Evolutionary conservation across 1,140 invertebrate species (phyloP).

Genomic region (Drosophila navojoa): DNA sequence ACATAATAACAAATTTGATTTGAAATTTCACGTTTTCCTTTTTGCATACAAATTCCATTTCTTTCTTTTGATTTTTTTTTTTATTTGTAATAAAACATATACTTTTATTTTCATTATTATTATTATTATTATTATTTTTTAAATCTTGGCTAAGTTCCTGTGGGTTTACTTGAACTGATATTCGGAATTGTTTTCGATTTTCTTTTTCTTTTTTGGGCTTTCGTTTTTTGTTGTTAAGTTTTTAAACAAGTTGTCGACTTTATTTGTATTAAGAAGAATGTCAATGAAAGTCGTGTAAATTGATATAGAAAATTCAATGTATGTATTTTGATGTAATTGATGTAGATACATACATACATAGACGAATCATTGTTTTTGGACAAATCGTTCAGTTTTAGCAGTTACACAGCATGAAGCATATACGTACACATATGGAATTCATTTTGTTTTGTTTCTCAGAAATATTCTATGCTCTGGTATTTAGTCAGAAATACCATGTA

Average conservation of each 20-base stretch:
- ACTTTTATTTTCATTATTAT: neutral
- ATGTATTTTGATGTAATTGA: conserved; percentile 20
- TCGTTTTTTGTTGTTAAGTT: neutral
- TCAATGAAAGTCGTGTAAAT: conserved; percentile 47
- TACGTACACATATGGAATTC: conserved; percentile 11
- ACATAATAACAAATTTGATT: conserved; percentile 28
- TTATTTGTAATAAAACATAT: conserved; percentile 16
- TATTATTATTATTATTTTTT: conserved; percentile 5
- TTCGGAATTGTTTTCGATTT: neutral
- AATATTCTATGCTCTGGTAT: conserved; percentile 8
- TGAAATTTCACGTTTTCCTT: neutral
- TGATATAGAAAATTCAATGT: conserved; percentile 53
- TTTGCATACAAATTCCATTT: conserved; percentile 7
- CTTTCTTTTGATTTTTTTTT: neutral
- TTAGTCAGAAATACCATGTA: neutral
- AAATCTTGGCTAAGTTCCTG: conserved; percentile 21
- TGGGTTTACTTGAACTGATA: conserved; percentile 27
- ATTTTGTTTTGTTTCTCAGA: neutral
- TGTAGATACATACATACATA: conserved; percentile 21
- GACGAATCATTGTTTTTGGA: conserved; percentile 18
- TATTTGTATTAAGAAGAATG: conserved; percentile 32
- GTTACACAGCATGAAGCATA: conserved; percentile 15
- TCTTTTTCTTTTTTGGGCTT: neutral
- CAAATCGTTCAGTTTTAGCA: conserved; percentile 15
- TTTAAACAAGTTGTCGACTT: conserved; percentile 9